These are phyloP conservation scores for Macropodus opercularis DNA, from an alignment of 2,797 vertebrate species.

Conservation along the genomic window DNA sequence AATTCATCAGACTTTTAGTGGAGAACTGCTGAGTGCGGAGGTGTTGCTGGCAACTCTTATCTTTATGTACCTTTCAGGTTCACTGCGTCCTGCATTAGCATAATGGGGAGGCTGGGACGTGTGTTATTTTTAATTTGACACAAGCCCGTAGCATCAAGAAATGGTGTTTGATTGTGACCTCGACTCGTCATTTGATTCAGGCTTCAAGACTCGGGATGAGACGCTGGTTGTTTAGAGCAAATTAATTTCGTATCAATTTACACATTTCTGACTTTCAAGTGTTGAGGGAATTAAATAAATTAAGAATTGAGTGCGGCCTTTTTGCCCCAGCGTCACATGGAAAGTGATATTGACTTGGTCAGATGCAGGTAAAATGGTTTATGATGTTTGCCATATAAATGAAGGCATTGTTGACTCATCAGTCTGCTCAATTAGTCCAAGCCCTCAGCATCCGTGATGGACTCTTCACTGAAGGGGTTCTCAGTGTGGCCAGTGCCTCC, in stretches of 20 bases:
- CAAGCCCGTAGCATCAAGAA: conserved; percentile 6
- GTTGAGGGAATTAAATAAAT: too few relatives aligned
- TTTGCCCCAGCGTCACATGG: background rate
- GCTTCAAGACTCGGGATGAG: conserved; percentile 36
- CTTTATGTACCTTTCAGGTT: conserved; percentile 27
- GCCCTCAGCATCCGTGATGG: background rate
- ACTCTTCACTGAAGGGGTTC: background rate
- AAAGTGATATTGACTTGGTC: too few relatives aligned
- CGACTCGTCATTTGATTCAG: conserved; percentile 49
- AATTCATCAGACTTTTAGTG: conserved; percentile 47
- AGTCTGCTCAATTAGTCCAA: background rate
- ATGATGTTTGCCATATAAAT: too few relatives aligned
- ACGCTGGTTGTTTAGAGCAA: conserved; percentile 49
- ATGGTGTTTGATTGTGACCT: conserved; percentile 39
- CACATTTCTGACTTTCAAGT: conserved; percentile 20
- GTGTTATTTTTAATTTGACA: background rate
- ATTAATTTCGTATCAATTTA: conserved; percentile 53
- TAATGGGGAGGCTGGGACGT: conserved; percentile 10
- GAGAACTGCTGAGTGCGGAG: conserved; percentile 10
- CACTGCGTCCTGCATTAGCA: conserved; percentile 13
- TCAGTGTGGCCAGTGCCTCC: background rate
- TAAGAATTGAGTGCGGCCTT: conserved; percentile 12
- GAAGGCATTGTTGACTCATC: background rate
- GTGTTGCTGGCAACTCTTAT: conserved; percentile 14
- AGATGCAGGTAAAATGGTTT: too few relatives aligned